Percentiles rank a stretch among this genome's conserved stretches.
Evolutionary conservation across 2,113 vertebrate species (phyloP).

Genomic region (Percopsis transmontana): DNA sequence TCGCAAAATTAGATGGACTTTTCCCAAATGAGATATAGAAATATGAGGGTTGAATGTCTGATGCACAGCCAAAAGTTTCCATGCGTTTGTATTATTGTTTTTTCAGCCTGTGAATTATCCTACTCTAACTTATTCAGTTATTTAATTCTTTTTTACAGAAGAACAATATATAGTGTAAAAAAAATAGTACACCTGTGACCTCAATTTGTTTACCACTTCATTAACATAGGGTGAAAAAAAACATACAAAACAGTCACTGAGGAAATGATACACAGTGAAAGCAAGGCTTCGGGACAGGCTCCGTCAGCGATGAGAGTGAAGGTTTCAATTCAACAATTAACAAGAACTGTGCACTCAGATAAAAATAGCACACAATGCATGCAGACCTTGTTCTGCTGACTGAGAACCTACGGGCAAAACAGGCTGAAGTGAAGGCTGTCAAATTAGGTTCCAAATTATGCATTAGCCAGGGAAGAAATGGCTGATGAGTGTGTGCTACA

Average conservation of each 20-base stretch:
- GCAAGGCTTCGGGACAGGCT: constrained; percentile 39
- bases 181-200: constrained; percentile 6
- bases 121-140: neutral
- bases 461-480: constrained; percentile 56
- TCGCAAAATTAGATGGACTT: constrained; percentile 48
- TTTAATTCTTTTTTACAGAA: neutral
- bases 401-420: constrained; percentile 45
- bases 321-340: constrained; percentile 55
- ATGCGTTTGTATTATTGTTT: constrained; percentile 15
- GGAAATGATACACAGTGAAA: constrained; percentile 12
- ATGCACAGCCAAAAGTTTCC: constrained; percentile 1
- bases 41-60: constrained; percentile 23
- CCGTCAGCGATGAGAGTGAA: constrained; percentile 37
- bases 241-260: neutral
- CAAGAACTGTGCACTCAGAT: constrained; percentile 51
- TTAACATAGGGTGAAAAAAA: constrained; percentile 4
- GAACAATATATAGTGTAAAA: constrained; percentile 19
- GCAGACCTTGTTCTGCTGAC: constrained; percentile 57
- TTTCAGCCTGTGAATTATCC: constrained; percentile 1
- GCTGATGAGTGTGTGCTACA: constrained; percentile 44
- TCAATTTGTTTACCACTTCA: constrained; percentile 21
- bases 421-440: constrained; percentile 55
- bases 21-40: constrained; percentile 29
- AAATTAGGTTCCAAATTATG: constrained; percentile 70
- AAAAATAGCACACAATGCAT: constrained; percentile 52